Percentiles rank a stretch among this genome's conserved stretches.
Conservation (phyloP, 1,140 invertebrate genomes). For the Limonius californicus region DNA sequence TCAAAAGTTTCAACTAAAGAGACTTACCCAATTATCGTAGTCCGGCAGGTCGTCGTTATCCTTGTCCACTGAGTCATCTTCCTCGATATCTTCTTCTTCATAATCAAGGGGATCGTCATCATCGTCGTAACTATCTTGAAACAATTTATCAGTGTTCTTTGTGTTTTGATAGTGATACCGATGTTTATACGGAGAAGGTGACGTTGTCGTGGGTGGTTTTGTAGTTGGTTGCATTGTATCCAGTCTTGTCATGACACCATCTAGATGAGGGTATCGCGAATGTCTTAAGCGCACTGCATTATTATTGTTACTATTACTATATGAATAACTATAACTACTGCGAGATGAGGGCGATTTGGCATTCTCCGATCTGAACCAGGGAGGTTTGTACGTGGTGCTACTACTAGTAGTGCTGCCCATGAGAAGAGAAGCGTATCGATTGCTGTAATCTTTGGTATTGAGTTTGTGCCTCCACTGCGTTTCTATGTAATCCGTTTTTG, state of each 20-base stretch:
- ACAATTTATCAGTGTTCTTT: not conserved
- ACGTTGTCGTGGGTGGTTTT: not conserved
- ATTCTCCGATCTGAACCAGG: not conserved
- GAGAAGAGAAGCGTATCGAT: not conserved
- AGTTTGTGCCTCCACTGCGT: not conserved
- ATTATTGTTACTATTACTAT: not conserved
- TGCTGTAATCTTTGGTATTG: not conserved
- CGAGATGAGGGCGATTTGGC: not conserved
- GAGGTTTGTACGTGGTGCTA: not conserved
- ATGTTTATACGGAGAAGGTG: not conserved
- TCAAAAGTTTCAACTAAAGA: too few relatives aligned
- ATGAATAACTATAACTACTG: not conserved
- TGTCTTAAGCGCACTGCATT: not conserved
- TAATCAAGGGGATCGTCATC: not conserved
- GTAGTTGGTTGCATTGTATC: not conserved
- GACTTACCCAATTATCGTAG: not conserved
- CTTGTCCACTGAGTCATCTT: not conserved
- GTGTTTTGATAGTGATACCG: not conserved
- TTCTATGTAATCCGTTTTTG: not conserved
- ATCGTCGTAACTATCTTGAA: not conserved
- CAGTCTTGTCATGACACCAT: not conserved
- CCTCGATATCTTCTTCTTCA: not conserved
- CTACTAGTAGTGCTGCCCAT: not conserved
- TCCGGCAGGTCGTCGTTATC: too few relatives aligned
- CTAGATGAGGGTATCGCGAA: not conserved